phyloP scores from a whole-genome alignment of 2,888 invertebrate species.

The Drosophila colorata region DNA sequence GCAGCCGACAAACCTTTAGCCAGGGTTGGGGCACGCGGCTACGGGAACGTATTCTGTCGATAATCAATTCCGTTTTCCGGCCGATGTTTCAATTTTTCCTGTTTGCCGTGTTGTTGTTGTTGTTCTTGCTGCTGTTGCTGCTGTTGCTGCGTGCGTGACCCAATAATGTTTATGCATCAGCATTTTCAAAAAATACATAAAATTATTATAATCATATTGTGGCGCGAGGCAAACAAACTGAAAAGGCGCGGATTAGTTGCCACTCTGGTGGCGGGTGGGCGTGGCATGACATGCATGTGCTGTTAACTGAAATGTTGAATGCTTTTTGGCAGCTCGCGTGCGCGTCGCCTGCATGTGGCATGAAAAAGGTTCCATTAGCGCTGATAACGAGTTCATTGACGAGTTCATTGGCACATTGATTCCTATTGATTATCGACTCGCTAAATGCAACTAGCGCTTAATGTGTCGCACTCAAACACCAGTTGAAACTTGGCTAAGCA shows the following conservation, averaged over 20 bases:
- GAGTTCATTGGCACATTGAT: constrained; percentile 79
- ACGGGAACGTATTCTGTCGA: constrained; percentile 39
- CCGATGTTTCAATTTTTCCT: constrained; percentile 36
- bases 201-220: constrained; percentile 72
- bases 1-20: constrained; percentile 36
- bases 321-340: constrained; percentile 41
- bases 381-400: constrained; percentile 75
- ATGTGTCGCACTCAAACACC: constrained; percentile 10
- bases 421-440: constrained; percentile 55
- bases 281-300: constrained; percentile 28
- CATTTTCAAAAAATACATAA: constrained; percentile 43
- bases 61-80: constrained; percentile 79
- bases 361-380: constrained; percentile 50
- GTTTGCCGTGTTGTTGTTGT: constrained; percentile 14
- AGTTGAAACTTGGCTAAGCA: constrained; percentile 20
- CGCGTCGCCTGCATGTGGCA: constrained; percentile 43
- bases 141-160: constrained; percentile 65
- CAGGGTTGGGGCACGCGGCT: not conserved
- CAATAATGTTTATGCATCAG: constrained; percentile 55
- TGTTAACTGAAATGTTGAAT: constrained; percentile 25
- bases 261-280: constrained; percentile 7
- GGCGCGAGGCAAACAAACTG: constrained; percentile 29
- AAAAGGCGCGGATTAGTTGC: constrained; percentile 31
- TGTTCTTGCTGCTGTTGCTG: constrained; percentile 21
- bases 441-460: constrained; percentile 14